Conservation (phyloP, 2,113 vertebrate species). For the Nibea coibor region DNA sequence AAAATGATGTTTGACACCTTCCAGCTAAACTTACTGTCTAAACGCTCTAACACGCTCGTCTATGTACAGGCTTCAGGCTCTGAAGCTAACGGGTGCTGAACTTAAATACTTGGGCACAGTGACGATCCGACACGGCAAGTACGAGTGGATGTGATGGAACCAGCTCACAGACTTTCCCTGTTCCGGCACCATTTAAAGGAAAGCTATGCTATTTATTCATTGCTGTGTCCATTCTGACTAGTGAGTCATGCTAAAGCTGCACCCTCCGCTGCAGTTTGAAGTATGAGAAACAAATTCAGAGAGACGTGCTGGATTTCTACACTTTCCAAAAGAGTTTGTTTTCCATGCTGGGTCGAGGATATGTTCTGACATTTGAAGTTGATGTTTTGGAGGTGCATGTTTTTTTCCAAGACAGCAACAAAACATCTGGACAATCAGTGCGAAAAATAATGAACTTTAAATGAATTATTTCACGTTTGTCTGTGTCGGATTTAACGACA, state of each 20-base stretch:
- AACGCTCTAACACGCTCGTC: constrained; percentile 41
- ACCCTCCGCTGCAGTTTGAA: no score
- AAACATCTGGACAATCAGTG: background rate
- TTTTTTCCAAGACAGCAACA: background rate
- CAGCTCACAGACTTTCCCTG: background rate
- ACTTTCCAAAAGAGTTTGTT: no score
- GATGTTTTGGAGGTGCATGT: no score
- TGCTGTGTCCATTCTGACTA: background rate
- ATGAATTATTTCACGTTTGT: no score
- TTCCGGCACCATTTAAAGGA: background rate
- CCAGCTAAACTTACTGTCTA: constrained; percentile 53
- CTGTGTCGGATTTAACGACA: no score
- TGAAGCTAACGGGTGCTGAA: background rate
- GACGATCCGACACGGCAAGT: background rate
- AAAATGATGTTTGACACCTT: constrained; percentile 54
- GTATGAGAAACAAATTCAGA: background rate
- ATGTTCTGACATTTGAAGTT: no score
- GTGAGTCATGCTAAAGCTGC: background rate
- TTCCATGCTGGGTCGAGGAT: no score
- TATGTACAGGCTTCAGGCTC: constrained; percentile 52
- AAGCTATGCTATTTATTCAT: background rate
- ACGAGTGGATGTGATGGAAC: background rate
- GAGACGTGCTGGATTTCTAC: no score
- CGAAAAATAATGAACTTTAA: no score
- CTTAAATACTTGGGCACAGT: constrained; percentile 33